phyloP scores from a whole-genome alignment of 37 sponge, comb jelly and placozoan species.

The Cliona cf. orientalis region DNA sequence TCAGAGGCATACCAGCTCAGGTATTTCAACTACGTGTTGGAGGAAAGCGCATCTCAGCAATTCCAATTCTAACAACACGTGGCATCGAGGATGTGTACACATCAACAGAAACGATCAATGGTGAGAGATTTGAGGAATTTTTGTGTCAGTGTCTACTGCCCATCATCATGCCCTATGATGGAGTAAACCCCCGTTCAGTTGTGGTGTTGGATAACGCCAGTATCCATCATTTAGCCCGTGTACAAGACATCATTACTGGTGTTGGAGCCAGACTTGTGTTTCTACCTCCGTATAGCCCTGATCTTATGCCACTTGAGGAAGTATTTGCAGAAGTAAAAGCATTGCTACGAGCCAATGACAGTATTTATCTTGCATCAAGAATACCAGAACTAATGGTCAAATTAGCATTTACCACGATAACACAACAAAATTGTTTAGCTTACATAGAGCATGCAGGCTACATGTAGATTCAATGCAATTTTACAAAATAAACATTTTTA shows the following conservation, averaged over 20 bases:
- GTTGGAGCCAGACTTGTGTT: conserved; percentile 19
- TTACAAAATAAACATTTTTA: too few species aligned
- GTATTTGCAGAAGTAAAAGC: conserved; percentile 16
- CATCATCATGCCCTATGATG: conserved; percentile 13
- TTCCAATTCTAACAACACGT: conserved; percentile 15
- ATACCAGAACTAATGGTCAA: background rate
- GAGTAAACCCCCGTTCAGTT: conserved; percentile 14
- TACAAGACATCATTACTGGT: conserved; percentile 13
- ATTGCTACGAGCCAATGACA: background rate
- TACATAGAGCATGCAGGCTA: conserved; percentile 9
- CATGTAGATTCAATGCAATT: background rate
- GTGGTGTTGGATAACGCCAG: conserved; percentile 26
- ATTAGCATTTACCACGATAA: conserved; percentile 6
- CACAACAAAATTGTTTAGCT: conserved; percentile 26
- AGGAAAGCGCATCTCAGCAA: conserved; percentile 5
- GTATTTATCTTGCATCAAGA: background rate
- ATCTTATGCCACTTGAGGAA: conserved; percentile 23
- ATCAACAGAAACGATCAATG: conserved; percentile 5
- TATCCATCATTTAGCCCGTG: conserved; percentile 8
- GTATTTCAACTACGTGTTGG: background rate
- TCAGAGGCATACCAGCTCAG: background rate
- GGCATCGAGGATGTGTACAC: conserved; percentile 24
- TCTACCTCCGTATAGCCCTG: conserved; percentile 13
- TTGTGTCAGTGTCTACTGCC: background rate
- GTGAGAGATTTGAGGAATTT: conserved; percentile 22